Evolutionary conservation across 30 jellyfish, hydroid and myxozoan species (phyloP).

Genomic region (Rhopilema esculentum): DNA sequence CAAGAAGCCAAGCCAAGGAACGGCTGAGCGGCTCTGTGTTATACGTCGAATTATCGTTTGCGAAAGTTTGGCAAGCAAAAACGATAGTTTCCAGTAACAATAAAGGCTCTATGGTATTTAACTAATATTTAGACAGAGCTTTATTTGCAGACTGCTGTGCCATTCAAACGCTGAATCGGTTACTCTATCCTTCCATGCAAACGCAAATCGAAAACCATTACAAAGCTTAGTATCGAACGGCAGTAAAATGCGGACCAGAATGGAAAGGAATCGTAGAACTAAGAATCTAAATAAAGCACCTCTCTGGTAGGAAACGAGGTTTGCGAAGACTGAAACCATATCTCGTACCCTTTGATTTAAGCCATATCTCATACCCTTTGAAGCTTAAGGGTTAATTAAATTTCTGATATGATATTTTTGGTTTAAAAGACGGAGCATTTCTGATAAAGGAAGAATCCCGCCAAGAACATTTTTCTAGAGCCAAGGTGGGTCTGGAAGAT

Average conservation of each 20-base stretch:
- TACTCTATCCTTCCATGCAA: constrained; percentile 54
- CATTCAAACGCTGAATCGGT: constrained; percentile 15
- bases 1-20: neutral
- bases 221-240: constrained; percentile 16
- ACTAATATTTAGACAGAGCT: neutral
- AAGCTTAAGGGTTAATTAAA: no score
- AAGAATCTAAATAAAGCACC: no score
- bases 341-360: no score
- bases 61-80: neutral
- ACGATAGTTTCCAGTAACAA: neutral
- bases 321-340: no score
- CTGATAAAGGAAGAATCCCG: no score
- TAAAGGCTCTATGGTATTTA: neutral
- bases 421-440: no score
- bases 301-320: no score
- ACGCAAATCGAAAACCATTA: constrained; percentile 35
- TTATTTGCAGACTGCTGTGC: neutral
- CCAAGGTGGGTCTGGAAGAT: no score
- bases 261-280: no score
- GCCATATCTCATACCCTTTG: no score
- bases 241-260: neutral
- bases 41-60: neutral
- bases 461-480: no score
- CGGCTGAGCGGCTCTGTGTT: neutral
- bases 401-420: no score